phyloP scores from a whole-genome alignment of 1,140 invertebrate genomes.

The Calliphora vicina region DNA sequence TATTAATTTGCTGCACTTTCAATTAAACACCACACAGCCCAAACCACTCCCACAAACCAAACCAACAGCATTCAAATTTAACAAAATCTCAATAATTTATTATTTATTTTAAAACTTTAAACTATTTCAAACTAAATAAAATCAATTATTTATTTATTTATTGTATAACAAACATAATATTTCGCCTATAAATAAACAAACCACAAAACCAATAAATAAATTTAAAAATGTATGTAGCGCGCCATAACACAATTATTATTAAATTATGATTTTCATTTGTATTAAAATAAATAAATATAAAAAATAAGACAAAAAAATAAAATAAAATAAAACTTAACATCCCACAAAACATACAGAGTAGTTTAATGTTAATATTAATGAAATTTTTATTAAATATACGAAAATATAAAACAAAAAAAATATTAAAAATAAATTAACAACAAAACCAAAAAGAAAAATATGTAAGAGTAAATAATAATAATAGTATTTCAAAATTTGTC shows the following conservation, averaged over 20 bases:
- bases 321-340: background rate
- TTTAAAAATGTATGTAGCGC: constrained; percentile 24
- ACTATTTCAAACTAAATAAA: too few relatives aligned
- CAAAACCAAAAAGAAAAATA: constrained; percentile 20
- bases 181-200: background rate
- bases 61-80: too few relatives aligned
- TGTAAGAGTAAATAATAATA: constrained; percentile 35
- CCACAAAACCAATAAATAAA: background rate
- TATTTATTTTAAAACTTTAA: too few relatives aligned
- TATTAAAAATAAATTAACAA: constrained; percentile 15
- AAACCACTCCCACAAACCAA: background rate
- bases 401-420: background rate
- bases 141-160: background rate
- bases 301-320: constrained; percentile 22
- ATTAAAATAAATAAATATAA: background rate
- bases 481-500: constrained; percentile 38
- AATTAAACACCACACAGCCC: background rate
- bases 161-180: background rate
- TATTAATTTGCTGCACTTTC: constrained; percentile 21
- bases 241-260: background rate
- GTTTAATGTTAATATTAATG: constrained; percentile 35
- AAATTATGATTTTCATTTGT: background rate
- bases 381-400: constrained; percentile 38
- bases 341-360: constrained; percentile 33
- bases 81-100: too few relatives aligned